These are phyloP conservation scores for Dicyrtoma fusca DNA, from an alignment of 2,888 invertebrate genomes.

Conservation along the genomic window DNA sequence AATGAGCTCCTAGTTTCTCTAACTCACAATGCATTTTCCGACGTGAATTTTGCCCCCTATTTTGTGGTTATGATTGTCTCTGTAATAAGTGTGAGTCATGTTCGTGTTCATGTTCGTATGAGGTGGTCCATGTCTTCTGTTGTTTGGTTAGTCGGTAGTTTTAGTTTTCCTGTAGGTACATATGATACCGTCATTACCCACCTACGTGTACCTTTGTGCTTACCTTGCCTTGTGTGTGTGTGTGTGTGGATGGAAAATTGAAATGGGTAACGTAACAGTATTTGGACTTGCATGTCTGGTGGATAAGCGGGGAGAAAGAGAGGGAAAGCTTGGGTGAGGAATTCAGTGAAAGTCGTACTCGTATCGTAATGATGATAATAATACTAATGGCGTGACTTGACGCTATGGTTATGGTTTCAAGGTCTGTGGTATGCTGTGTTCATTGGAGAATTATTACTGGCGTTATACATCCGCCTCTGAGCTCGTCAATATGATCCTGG, in stretches of 20 bases:
- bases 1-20: too few relatives aligned
- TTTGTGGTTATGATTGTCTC: too few relatives aligned
- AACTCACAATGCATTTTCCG: too few relatives aligned
- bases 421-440: conserved; percentile 90
- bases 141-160: too few relatives aligned
- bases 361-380: conserved; percentile 22
- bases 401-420: conserved; percentile 58
- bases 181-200: too few relatives aligned
- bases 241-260: neutral
- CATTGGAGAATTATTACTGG: conserved; percentile 93
- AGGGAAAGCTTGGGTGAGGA: neutral
- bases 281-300: neutral
- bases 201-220: neutral
- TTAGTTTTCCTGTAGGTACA: too few relatives aligned
- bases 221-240: neutral
- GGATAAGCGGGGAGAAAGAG: too few relatives aligned
- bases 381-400: conserved; percentile 29
- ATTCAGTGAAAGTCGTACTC: neutral
- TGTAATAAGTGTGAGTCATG: too few relatives aligned
- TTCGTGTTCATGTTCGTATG: too few relatives aligned
- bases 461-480: conserved; percentile 92
- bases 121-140: too few relatives aligned
- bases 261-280: neutral
- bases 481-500: conserved; percentile 90
- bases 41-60: too few relatives aligned